Base-by-base conservation (phyloP, 2,888 invertebrate species). In the Schizaphis graminum region DNA sequence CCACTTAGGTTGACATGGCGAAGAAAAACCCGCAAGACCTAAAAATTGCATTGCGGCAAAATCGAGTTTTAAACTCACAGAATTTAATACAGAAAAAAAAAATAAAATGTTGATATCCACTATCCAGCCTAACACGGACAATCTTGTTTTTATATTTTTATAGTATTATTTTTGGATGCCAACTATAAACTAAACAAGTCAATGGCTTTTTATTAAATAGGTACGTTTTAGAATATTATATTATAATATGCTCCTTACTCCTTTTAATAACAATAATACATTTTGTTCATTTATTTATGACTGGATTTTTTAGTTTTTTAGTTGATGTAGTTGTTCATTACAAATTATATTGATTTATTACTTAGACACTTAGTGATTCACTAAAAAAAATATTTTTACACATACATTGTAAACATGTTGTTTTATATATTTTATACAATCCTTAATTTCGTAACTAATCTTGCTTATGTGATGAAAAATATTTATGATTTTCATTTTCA, bases 1-100 rank as follows among this genome's bases (percentile, higher is more conserved):
- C 93, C 89, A 93, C 89, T 93, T 93, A 93, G 86, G 85, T 90
- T 86, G 89, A 85, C 89, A 47, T 13, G 89, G 57, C n/a, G 53
- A 1, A 41, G 91, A 21, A 53, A 92, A 87, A 87, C 61, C 92
- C 92, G 41, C 28, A 49, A 47, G 10, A 49, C 47, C 49, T 87
- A 87, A 67, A 86, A 92, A 92, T 87, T 92, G 61, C 10, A 49
- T 61, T 61, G 87, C 87, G 47, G 49, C 47, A 47, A 92, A 87
- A 92, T 92, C 61, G 92, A 67, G 61, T 92, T 87, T 57, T 49
- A 61, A 92, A 87, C 61, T 26, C 7, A 87, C 21, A 44, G 87
- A 49, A 35, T 35, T 85, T 44, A 56, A 56, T 11, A 26, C 28
- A 16, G 7, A 26, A n/a, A 67, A 67, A 67, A 90, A 13, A 90